These are phyloP conservation scores for Microcebus jonahi DNA, from an alignment of 2,113 vertebrate genomes.

Conservation along the genomic window DNA sequence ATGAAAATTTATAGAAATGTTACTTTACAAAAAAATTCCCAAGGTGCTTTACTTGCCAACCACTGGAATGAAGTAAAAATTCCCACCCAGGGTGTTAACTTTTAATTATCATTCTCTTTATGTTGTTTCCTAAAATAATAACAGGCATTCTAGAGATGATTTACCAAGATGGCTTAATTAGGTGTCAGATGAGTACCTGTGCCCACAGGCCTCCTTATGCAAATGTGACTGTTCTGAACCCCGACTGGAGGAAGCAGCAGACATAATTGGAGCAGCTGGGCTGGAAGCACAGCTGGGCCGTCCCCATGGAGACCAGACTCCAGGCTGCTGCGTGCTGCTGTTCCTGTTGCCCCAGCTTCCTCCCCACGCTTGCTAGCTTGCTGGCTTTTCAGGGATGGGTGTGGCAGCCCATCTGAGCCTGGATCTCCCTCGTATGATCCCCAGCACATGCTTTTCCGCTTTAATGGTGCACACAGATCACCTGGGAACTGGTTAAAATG, in stretches of 20 bases:
- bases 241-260: neutral
- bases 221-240: constrained; percentile 43
- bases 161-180: constrained; percentile 66
- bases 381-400: neutral
- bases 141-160: constrained; percentile 55
- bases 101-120: constrained; percentile 65
- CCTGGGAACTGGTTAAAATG: neutral
- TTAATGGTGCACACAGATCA: neutral
- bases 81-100: constrained; percentile 49
- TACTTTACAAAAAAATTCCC: constrained; percentile 48
- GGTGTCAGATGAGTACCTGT: constrained; percentile 51
- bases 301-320: constrained; percentile 67
- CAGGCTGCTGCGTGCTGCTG: too few species aligned
- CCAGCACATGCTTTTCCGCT: neutral
- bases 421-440: neutral
- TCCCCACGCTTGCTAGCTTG: neutral
- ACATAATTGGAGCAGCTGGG: constrained; percentile 53
- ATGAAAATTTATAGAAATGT: constrained; percentile 32
- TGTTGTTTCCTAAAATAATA: constrained; percentile 70
- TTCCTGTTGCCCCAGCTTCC: too few species aligned
- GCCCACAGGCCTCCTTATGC: constrained; percentile 47
- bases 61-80: constrained; percentile 63
- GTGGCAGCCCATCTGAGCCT: neutral
- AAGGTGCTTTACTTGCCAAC: constrained; percentile 23
- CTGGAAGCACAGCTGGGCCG: constrained; percentile 49